Base-by-base conservation (phyloP, 1,140 invertebrate species). In the Leptinotarsa lineolata region DNA sequence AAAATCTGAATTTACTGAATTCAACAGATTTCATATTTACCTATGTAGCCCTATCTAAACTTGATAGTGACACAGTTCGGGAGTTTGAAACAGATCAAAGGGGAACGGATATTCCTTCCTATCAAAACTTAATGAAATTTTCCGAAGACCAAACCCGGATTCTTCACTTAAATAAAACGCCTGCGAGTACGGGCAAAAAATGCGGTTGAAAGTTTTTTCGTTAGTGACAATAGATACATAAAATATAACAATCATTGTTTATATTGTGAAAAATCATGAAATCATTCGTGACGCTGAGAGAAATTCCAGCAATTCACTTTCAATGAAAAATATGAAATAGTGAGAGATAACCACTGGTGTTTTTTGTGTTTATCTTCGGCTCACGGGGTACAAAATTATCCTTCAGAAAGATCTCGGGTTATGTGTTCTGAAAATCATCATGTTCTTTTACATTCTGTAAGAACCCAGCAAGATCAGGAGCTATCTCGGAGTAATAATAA, bases 141-240 rank as follows among this genome's bases (percentile, higher is more conserved):
- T 1, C 12, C 12, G 12, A 54, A 54, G 46, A 11, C n/a, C 46
- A 54, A 54, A 54, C 1, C 11, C 46, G 46, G 46, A 54, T 54
- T 54, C 46, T 48, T 48, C 46, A 48, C 46, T 48, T 48, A 48
- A 48, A 48, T 48, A 48, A 48, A 48, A 48, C 46, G 11, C 46
- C 46, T 48, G 8, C 46, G 46, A 48, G 46, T 48, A 48, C 46
- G 46, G 46, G 46, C 46, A 5, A 5, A 48, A 48, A 48, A 48
- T 48, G 46, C 16, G 46, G 46, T 48, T 48, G 8, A 48, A 48
- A 48, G 46, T 22, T 22, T 46, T 46, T 46, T 46, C 45, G 45
- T 46, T 46, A 46, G 1, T 46, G 45, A 46, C 3, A 46, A 46
- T 46, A 46, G 45, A 46, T 3, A 46, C 45, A 46, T 3, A 46